Percentiles rank a stretch among this genome's conserved stretches.
phyloP scores from a whole-genome alignment of 2,797 vertebrate species.

The Fistularia commersonii region DNA sequence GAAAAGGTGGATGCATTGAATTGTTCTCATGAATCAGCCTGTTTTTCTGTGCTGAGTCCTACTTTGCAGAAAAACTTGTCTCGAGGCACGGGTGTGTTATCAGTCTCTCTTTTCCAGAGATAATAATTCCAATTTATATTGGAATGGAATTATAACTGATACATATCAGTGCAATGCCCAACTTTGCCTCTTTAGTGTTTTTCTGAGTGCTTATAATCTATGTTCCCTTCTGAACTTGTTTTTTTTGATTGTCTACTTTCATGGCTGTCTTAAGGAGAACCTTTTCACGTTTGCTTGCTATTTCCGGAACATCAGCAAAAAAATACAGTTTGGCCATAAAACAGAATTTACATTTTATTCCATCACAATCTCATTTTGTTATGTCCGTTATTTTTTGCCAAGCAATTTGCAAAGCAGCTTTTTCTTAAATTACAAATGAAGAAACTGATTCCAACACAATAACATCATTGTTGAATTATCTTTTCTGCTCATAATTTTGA shows the following conservation, averaged over 20 bases:
- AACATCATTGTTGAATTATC: too few relatives aligned
- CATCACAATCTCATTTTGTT: too few relatives aligned
- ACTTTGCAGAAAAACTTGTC: slow-evolving; percentile 17
- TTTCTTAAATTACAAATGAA: too few relatives aligned
- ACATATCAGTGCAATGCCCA: slow-evolving; percentile 33
- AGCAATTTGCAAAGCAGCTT: too few relatives aligned
- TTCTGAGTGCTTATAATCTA: slow-evolving; percentile 16
- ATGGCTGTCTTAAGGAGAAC: slow-evolving; percentile 4
- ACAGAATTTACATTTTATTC: not conserved
- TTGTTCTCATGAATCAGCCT: slow-evolving; percentile 37
- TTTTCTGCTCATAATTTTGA: too few relatives aligned
- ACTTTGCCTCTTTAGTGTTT: slow-evolving; percentile 21
- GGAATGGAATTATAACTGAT: slow-evolving; percentile 24
- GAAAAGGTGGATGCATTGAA: slow-evolving; percentile 68
- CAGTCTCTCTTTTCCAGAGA: slow-evolving; percentile 12
- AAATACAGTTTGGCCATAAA: not conserved
- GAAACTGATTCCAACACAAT: too few relatives aligned
- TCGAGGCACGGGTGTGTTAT: slow-evolving; percentile 35
- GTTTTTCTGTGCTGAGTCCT: slow-evolving; percentile 38
- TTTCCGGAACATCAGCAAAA: too few relatives aligned
- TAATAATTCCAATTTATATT: not conserved
- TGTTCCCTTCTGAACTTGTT: slow-evolving; percentile 7
- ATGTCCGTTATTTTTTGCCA: too few relatives aligned
- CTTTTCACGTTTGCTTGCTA: not conserved
- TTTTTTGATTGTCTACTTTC: slow-evolving; percentile 8